Percentiles rank a stretch among this genome's conserved stretches.
Conservation (phyloP, 1,140 invertebrate genomes). For the Stegodyphus mimosarum region DNA sequence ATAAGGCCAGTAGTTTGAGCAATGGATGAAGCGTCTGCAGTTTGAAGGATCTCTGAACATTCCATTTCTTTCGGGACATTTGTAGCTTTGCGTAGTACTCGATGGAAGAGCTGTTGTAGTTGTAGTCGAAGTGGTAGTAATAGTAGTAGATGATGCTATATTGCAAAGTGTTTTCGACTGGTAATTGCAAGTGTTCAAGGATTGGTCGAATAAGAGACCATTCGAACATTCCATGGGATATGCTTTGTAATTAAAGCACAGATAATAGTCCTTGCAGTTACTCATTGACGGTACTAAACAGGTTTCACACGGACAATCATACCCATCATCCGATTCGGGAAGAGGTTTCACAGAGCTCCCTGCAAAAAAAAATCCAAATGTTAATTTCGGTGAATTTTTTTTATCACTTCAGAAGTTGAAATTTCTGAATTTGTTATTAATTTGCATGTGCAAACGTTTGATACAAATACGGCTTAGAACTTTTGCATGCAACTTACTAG, state of each 20-base stretch:
- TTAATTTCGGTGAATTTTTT: too few relatives aligned
- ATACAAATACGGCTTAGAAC: too few relatives aligned
- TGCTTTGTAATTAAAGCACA: constrained; percentile 17
- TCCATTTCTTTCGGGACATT: constrained; percentile 19
- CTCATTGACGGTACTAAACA: constrained; percentile 4
- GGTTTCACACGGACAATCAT: constrained; percentile 14
- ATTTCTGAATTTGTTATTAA: too few relatives aligned
- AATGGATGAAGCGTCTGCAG: constrained; percentile 63
- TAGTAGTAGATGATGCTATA: background rate
- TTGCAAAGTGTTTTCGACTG: background rate
- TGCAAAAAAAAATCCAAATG: too few relatives aligned
- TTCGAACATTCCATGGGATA: constrained; percentile 16
- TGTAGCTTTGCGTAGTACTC: background rate
- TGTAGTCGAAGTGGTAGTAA: background rate
- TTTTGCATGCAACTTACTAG: too few relatives aligned
- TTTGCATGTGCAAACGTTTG: too few relatives aligned
- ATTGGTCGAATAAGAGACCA: constrained; percentile 14
- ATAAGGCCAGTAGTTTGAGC: constrained; percentile 62
- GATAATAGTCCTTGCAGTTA: constrained; percentile 20
- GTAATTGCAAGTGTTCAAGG: constrained; percentile 27
- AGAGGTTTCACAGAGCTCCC: too few relatives aligned
- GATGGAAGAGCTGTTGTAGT: background rate
- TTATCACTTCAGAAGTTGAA: too few relatives aligned
- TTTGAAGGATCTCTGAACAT: constrained; percentile 24
- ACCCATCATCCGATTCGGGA: background rate